phyloP scores from a whole-genome alignment of 2,113 vertebrate species.

The Falcunculus frontatus region DNA sequence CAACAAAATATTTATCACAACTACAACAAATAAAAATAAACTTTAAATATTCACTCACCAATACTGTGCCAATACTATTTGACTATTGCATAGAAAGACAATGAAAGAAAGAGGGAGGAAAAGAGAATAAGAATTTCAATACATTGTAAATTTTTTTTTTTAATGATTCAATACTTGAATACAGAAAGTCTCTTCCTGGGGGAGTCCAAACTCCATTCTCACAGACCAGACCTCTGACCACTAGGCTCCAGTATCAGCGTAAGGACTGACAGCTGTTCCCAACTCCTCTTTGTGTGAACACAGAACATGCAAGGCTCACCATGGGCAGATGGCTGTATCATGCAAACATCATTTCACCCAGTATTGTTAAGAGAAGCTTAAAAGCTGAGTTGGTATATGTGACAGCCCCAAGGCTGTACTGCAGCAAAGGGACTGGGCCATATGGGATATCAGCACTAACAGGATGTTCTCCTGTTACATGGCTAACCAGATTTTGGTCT shows the following conservation, averaged over 20 bases:
- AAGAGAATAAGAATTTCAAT: constrained; percentile 11
- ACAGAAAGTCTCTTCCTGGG: background rate
- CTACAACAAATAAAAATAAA: background rate
- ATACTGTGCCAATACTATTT: background rate
- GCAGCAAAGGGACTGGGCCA: background rate
- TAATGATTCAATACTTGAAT: background rate
- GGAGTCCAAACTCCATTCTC: background rate
- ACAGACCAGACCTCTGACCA: background rate
- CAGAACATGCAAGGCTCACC: background rate
- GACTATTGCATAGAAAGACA: background rate
- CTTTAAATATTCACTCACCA: constrained; percentile 26
- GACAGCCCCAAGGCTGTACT: background rate
- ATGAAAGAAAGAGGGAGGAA: background rate
- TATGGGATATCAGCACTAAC: background rate
- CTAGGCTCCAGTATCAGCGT: background rate
- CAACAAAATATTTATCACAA: background rate
- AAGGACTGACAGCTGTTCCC: background rate
- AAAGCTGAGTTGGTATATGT: background rate
- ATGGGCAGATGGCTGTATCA: background rate
- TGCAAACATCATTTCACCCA: background rate
- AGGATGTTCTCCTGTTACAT: background rate
- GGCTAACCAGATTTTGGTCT: background rate
- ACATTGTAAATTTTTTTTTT: background rate
- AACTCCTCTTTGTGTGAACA: background rate
- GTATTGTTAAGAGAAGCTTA: background rate